Evolutionary conservation across 2,797 vertebrate species (phyloP).

Genomic region (Heteromormyrus szaboi): DNA sequence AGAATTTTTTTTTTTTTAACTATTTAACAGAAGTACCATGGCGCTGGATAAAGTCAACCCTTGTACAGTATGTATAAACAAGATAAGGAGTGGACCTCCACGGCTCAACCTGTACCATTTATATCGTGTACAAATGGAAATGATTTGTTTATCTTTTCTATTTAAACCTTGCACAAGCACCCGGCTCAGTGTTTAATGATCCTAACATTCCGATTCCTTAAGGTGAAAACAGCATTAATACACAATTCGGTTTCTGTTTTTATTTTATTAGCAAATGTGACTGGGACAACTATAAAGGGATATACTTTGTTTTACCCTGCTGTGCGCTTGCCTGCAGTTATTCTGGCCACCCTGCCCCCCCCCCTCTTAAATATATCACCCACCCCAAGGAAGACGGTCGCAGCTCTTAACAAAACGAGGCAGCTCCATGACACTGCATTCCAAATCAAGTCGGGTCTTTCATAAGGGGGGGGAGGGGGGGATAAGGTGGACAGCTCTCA

Average conservation of each 20-base stretch:
- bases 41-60: constrained; percentile 56
- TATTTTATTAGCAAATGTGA: background rate
- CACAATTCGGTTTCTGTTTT: background rate
- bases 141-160: constrained; percentile 11
- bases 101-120: constrained; percentile 44
- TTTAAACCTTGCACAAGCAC: constrained; percentile 17
- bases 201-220: constrained; percentile 21
- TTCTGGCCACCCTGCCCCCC: background rate
- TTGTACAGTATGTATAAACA: constrained; percentile 49
- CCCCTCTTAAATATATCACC: background rate
- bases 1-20: background rate
- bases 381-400: background rate
- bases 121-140: constrained; percentile 32
- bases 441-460: background rate
- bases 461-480: background rate
- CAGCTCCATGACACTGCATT: background rate
- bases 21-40: constrained; percentile 56
- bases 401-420: background rate
- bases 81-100: constrained; percentile 46
- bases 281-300: background rate
- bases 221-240: constrained; percentile 1
- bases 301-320: background rate
- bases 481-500: background rate
- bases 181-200: background rate
- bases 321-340: background rate